Evolutionary conservation across 2,888 invertebrate species (phyloP).

Genomic region (Chloromyia formosa): DNA sequence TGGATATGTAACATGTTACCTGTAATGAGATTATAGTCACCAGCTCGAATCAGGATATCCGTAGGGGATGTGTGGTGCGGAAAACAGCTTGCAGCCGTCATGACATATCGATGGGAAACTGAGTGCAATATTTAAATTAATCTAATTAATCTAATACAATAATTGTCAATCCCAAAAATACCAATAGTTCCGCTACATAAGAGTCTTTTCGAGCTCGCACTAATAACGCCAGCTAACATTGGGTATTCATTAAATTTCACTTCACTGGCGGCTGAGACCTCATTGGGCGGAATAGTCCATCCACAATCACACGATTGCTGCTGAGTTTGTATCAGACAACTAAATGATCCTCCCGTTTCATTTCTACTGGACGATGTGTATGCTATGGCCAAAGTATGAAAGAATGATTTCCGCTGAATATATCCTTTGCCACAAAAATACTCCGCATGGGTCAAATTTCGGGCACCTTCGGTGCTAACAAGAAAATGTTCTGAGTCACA

Average conservation of each 20-base stretch:
- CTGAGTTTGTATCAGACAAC: slow-evolving; percentile 55
- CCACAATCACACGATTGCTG: slow-evolving; percentile 60
- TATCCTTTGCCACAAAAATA: slow-evolving; percentile 58
- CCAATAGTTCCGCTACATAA: slow-evolving; percentile 66
- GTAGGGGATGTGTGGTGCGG: slow-evolving; percentile 54
- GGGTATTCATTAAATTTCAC: slow-evolving; percentile 69
- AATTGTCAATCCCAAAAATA: no score
- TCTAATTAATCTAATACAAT: no score
- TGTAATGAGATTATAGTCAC: slow-evolving; percentile 66
- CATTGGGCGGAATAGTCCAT: slow-evolving; percentile 55
- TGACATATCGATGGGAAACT: slow-evolving; percentile 63
- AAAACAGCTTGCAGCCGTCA: slow-evolving; percentile 69
- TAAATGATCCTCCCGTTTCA: slow-evolving; percentile 54
- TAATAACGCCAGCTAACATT: slow-evolving; percentile 67
- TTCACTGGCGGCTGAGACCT: slow-evolving; percentile 63
- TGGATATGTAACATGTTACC: no score
- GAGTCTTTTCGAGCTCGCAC: slow-evolving; percentile 52
- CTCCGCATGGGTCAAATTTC: slow-evolving; percentile 54
- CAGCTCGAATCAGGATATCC: slow-evolving; percentile 64
- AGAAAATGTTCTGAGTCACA: slow-evolving; percentile 59
- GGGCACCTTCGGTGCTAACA: slow-evolving; percentile 58
- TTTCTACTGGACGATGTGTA: slow-evolving; percentile 54
- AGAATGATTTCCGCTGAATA: slow-evolving; percentile 54
- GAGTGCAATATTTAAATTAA: no score
- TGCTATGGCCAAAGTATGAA: slow-evolving; percentile 55